A percentile compares a stretch with the other conserved stretches of the same genome.
Conservation (phyloP, 2,888 invertebrate genomes). For the Helleia helle region DNA sequence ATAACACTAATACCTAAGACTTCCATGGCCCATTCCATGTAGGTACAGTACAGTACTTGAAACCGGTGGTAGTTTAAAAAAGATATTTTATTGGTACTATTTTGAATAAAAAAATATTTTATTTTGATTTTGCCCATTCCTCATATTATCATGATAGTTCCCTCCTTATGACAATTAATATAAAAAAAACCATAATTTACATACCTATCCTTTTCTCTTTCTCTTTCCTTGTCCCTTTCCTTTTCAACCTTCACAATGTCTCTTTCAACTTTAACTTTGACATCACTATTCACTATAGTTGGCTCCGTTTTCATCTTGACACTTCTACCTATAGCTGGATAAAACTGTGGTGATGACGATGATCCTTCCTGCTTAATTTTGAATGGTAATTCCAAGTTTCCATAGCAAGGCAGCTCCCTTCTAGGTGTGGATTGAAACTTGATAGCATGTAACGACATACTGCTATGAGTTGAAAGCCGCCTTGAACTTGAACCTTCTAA, state of each 20-base stretch:
- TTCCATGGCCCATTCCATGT: too few relatives aligned
- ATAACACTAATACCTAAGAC: too few relatives aligned
- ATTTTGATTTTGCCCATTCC: too few relatives aligned
- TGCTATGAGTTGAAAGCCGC: slow-evolving; percentile 45
- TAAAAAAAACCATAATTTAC: background rate
- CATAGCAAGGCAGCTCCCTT: slow-evolving; percentile 61
- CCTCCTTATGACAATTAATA: too few relatives aligned
- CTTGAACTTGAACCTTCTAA: slow-evolving; percentile 43
- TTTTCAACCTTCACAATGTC: slow-evolving; percentile 41
- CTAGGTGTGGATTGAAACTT: slow-evolving; percentile 54
- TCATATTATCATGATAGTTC: too few relatives aligned
- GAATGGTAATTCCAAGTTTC: slow-evolving; percentile 58
- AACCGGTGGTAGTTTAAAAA: too few relatives aligned
- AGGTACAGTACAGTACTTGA: too few relatives aligned
- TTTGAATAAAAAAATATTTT: too few relatives aligned
- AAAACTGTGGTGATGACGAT: slow-evolving; percentile 36
- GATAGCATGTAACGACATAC: slow-evolving; percentile 48
- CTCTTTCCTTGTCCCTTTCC: slow-evolving; percentile 31
- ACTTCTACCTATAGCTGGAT: slow-evolving; percentile 37
- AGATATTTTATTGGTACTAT: too few relatives aligned
- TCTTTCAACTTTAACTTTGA: slow-evolving; percentile 34
- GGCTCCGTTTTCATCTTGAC: slow-evolving; percentile 33
- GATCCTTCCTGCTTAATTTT: slow-evolving; percentile 54
- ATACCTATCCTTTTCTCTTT: slow-evolving; percentile 29
- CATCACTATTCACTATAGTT: slow-evolving; percentile 29